Evolutionary conservation across 2,797 vertebrate genomes (phyloP), one percentile per base, ranked within the genome.

Genomic region (Neosalanx taihuensis): DNA sequence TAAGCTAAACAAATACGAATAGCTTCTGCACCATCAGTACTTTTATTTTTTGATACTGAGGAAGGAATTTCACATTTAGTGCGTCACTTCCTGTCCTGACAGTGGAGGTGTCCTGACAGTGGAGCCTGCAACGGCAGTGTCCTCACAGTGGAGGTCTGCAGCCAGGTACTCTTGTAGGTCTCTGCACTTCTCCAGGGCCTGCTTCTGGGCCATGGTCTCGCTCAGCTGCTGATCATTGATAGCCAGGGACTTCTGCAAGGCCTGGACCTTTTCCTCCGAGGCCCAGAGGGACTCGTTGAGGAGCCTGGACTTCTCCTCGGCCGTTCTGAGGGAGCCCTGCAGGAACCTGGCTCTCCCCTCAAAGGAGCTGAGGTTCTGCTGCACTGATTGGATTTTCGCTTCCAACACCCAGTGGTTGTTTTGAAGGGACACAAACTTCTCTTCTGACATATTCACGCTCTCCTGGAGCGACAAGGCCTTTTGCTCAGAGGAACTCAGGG

Each of bases 171-270:
- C 46, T 5, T 31, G 69, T 6, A 57, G 61, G 35, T n/a, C 4
- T 56, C 68, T 68, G 41, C 62, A 67, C 26, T 61, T 4, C 69
- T 75, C 30, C 37, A 75, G 64, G 9, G 41, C 46, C 29, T 74
- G 31, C 12, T 59, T 53, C 26, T 66, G 26, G 26, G 23, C 51
- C 68, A n/a, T 70, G 35, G 61, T 33, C 23, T 33, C 49, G 17
- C n/a, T 49, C 7, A 64, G 15, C 30, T 7, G 49, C 18, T 26
- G 59, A n/a, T 74, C 62, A 6, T 53, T 59, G 62, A 17, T 35
- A 37, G n/a, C n/a, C 73, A 70, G 56, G 63, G 73, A 33, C 46
- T 53, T 20, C 26, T 59, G 56, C 31, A 65, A 62, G 7, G 23
- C 23, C 23, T 26, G 23, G 23, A 26, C 23, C 23, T 26, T 26